A percentile compares a stretch with the other conserved stretches of the same genome.
phyloP scores from a whole-genome alignment of 2,113 vertebrate species.

The Laterallus jamaicensis region DNA sequence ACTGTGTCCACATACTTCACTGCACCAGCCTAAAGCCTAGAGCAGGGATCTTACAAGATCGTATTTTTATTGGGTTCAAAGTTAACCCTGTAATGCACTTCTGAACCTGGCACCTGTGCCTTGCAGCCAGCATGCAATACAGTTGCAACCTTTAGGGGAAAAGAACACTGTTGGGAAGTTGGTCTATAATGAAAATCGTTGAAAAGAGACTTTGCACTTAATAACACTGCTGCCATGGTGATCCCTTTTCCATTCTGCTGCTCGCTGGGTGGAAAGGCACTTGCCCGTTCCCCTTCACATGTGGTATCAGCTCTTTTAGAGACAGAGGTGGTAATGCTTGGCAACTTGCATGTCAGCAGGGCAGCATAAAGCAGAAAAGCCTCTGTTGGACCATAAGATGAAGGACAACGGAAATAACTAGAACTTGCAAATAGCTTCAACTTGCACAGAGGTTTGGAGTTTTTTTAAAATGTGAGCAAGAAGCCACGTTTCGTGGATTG shows the following conservation, averaged over 20 bases:
- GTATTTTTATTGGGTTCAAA: neutral
- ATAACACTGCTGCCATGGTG: conserved; percentile 66
- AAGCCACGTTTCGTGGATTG: neutral
- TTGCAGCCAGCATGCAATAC: neutral
- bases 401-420: neutral
- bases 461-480: neutral
- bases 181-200: conserved; percentile 40
- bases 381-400: neutral
- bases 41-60: neutral
- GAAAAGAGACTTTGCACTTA: conserved; percentile 64
- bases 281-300: conserved; percentile 24
- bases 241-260: conserved; percentile 47
- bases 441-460: neutral
- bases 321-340: conserved; percentile 5
- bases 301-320: neutral
- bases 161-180: conserved; percentile 2
- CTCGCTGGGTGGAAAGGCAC: conserved; percentile 34
- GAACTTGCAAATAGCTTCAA: neutral
- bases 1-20: neutral
- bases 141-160: conserved; percentile 42
- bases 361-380: conserved; percentile 12
- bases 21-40: neutral
- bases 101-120: neutral
- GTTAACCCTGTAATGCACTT: neutral
- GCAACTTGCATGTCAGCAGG: conserved; percentile 48